Percentiles rank a stretch among this genome's conserved stretches.
phyloP scores from a whole-genome alignment of 1,140 invertebrate genomes.

The Nasonia vitripennis region DNA sequence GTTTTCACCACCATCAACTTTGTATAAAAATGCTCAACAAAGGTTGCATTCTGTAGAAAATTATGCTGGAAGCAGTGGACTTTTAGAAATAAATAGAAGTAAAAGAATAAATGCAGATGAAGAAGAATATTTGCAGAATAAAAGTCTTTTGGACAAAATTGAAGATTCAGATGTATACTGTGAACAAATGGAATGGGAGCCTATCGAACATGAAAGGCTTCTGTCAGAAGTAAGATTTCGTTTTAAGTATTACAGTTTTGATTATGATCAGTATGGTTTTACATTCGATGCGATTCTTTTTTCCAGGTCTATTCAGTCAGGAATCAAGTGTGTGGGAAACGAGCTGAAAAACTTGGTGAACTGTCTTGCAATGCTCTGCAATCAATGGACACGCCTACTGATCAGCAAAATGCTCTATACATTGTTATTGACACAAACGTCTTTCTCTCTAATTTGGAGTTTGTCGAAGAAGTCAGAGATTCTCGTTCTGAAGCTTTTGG shows the following conservation, averaged over 20 bases:
- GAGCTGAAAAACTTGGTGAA: conserved; percentile 23
- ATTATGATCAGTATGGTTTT: conserved; percentile 28
- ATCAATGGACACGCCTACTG: conserved; percentile 1
- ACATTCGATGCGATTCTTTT: conserved; percentile 32
- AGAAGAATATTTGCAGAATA: conserved; percentile 32
- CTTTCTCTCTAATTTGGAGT: conserved; percentile 67
- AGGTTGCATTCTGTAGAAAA: conserved; percentile 49
- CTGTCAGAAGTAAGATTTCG: conserved; percentile 60
- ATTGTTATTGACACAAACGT: conserved; percentile 73
- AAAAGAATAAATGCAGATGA: not conserved
- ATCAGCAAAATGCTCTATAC: conserved; percentile 58
- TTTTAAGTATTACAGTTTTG: conserved; percentile 33
- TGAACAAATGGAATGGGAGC: conserved; percentile 73
- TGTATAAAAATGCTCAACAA: conserved; percentile 55
- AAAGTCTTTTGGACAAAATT: conserved; percentile 39
- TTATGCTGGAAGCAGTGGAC: not conserved
- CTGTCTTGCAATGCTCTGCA: conserved; percentile 21
- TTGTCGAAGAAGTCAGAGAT: conserved; percentile 62
- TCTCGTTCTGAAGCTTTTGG: conserved; percentile 61
- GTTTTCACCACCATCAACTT: conserved; percentile 20
- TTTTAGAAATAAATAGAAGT: conserved; percentile 40
- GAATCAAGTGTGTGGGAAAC: conserved; percentile 56
- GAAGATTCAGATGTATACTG: conserved; percentile 50
- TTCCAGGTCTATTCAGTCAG: conserved; percentile 65
- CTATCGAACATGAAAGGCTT: conserved; percentile 68